phyloP scores from a whole-genome alignment of 2,113 vertebrate genomes.

The Salvator merianae region DNA sequence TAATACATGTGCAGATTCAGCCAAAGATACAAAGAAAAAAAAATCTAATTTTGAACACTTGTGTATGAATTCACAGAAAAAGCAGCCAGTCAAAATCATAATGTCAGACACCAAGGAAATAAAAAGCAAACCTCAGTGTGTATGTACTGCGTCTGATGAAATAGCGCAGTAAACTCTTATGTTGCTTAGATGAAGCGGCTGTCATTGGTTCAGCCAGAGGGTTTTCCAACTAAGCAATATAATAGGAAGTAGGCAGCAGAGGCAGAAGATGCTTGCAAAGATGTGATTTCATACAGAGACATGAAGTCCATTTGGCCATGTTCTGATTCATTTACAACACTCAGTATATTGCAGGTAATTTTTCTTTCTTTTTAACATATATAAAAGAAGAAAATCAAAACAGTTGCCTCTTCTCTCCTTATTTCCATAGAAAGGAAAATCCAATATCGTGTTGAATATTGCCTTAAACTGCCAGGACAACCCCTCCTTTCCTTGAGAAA shows the following conservation, averaged over 20 bases:
- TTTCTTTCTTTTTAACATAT: background rate
- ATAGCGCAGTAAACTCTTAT: slow-evolving; percentile 1
- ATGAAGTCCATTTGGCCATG: slow-evolving; percentile 1
- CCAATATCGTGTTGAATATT: background rate
- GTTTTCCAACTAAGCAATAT: background rate
- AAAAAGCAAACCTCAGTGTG: background rate
- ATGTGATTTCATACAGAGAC: background rate
- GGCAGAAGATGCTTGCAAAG: background rate
- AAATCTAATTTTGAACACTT: background rate
- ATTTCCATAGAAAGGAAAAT: background rate
- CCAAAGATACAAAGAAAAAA: no score
- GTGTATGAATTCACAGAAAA: slow-evolving; percentile 2
- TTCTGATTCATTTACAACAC: background rate
- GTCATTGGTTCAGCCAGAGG: background rate
- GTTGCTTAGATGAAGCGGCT: background rate
- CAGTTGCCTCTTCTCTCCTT: background rate
- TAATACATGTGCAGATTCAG: no score
- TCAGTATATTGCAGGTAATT: background rate
- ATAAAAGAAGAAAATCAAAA: background rate
- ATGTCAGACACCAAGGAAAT: background rate
- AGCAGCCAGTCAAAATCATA: background rate
- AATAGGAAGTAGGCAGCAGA: background rate
- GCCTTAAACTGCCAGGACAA: background rate
- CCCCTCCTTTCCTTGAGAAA: background rate
- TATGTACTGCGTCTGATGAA: background rate